Evolutionary conservation across 1,140 invertebrate species (phyloP).

Genomic region (Drosophila bifasciata): DNA sequence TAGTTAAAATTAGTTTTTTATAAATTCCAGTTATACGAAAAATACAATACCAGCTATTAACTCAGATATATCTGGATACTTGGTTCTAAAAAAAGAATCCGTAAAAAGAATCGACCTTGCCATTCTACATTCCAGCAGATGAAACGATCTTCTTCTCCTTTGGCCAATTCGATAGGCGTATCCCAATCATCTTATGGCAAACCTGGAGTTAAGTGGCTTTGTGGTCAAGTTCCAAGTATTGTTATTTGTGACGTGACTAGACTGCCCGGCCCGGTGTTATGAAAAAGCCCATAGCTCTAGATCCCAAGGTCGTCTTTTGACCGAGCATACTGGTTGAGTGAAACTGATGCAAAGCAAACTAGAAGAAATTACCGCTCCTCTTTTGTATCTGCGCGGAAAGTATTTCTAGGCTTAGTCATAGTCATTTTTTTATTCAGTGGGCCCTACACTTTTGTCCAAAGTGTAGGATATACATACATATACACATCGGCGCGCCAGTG

Average conservation of each 20-base stretch:
- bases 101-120: constrained; percentile 1
- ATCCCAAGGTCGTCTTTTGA: constrained; percentile 22
- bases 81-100: constrained; percentile 3
- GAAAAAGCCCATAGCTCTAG: neutral
- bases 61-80: neutral
- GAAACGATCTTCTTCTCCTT: no score
- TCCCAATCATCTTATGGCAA: no score
- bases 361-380: constrained; percentile 1
- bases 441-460: no score
- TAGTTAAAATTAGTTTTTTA: constrained; percentile 3
- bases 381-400: no score
- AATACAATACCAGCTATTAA: constrained; percentile 9
- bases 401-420: no score
- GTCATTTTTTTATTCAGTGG: no score
- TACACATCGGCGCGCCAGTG: neutral
- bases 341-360: constrained; percentile 9
- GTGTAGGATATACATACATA: neutral
- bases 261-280: neutral
- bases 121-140: constrained; percentile 6
- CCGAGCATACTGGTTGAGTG: neutral
- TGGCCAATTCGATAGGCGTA: no score
- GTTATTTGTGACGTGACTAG: constrained; percentile 1
- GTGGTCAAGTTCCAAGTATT: constrained; percentile 7
- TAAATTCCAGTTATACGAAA: constrained; percentile 16
- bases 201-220: neutral